phyloP scores from a whole-genome alignment of 92 coral and sea anemone genomes.

The Epizoanthus illoricatus region DNA sequence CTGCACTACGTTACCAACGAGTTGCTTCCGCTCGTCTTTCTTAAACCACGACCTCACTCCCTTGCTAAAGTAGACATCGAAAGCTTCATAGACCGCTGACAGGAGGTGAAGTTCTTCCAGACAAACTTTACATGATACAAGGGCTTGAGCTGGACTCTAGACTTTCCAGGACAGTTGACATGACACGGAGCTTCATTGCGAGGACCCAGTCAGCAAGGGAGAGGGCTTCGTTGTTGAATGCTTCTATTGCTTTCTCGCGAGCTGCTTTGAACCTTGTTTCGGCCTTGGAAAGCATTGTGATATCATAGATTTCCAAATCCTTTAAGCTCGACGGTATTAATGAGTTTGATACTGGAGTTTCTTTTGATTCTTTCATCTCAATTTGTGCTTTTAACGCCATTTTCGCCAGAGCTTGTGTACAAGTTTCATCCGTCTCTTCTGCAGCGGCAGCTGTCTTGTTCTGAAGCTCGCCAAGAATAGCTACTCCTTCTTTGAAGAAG shows the following conservation, averaged over 20 bases:
- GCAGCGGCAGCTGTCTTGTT: background rate
- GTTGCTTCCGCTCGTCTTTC: background rate
- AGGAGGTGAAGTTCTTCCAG: conserved; percentile 25
- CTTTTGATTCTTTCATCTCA: background rate
- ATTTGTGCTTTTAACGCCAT: background rate
- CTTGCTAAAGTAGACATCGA: background rate
- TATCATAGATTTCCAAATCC: no score
- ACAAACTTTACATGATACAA: conserved; percentile 1
- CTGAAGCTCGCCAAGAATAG: conserved; percentile 10
- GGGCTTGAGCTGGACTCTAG: conserved; percentile 25
- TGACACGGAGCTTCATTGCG: conserved; percentile 14
- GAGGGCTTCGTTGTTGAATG: conserved; percentile 19
- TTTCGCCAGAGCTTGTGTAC: background rate
- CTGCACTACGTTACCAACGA: no score
- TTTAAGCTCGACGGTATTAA: no score
- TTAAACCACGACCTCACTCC: background rate
- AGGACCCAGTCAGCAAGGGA: background rate
- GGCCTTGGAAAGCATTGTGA: background rate
- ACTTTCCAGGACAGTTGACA: conserved; percentile 24
- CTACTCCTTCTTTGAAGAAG: background rate
- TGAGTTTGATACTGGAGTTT: no score
- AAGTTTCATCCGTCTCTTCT: background rate
- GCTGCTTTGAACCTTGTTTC: conserved; percentile 36
- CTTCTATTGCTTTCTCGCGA: conserved; percentile 31
- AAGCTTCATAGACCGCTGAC: background rate